These are phyloP conservation scores for Rallus crepitans DNA, from an alignment of 2,797 vertebrate species.

Conservation along the genomic window DNA sequence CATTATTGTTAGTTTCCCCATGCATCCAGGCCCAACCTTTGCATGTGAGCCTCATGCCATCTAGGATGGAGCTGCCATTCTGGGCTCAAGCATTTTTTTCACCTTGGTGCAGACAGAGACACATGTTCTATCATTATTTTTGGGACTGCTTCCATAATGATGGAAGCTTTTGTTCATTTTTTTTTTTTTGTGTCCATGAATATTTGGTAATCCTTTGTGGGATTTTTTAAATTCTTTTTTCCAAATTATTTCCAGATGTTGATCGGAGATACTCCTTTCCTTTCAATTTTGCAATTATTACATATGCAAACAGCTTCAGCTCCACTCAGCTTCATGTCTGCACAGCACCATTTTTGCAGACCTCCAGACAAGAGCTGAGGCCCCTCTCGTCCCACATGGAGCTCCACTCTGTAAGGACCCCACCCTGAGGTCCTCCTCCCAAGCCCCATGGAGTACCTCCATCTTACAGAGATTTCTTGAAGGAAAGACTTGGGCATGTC, in stretches of 20 bases:
- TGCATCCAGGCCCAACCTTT: background rate
- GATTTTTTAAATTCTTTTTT: background rate
- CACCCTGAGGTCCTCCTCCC: background rate
- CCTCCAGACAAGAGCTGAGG: background rate
- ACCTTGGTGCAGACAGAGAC: background rate
- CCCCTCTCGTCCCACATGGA: background rate
- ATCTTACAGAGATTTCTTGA: background rate
- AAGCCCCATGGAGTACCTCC: background rate
- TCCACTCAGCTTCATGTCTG: background rate
- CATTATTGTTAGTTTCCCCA: background rate
- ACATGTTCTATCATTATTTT: background rate
- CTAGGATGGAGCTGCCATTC: background rate
- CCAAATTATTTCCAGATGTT: background rate
- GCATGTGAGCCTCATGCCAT: background rate
- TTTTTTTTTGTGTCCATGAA: background rate
- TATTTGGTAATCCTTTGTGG: background rate
- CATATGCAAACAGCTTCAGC: background rate
- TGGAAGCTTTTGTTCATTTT: background rate
- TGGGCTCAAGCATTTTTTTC: background rate
- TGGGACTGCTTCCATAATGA: background rate
- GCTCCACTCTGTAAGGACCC: accelerated
- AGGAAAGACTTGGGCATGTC: background rate
- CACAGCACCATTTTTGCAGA: background rate
- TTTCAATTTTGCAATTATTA: background rate
- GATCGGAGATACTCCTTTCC: background rate